Conservation (phyloP, 2,113 vertebrate species). For the Sisor rabdophorus region DNA sequence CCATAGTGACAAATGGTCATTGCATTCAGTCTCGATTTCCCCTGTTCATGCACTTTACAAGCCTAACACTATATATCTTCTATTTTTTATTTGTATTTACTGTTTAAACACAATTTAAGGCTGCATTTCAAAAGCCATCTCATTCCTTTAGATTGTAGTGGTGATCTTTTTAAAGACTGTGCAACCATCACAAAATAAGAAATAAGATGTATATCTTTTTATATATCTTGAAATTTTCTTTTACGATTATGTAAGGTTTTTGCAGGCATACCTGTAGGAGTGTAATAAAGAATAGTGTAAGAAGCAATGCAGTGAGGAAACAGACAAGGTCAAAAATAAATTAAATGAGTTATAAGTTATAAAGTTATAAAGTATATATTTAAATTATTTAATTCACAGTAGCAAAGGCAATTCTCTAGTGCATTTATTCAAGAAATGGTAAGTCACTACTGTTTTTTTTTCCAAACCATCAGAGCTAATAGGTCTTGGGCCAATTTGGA, state of each 20-base stretch:
- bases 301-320: not conserved
- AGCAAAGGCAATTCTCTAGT: too few relatives aligned
- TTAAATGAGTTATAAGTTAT: not conserved
- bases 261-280: not conserved
- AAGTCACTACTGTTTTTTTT: not conserved
- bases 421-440: not conserved
- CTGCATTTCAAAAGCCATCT: not conserved
- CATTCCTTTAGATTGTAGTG: not conserved
- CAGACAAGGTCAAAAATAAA: not conserved
- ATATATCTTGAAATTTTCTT: not conserved
- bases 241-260: not conserved
- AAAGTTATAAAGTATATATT: not conserved
- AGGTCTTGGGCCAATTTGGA: not conserved
- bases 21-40: not conserved
- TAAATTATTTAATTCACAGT: not conserved
- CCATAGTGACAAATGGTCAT: constrained; percentile 12
- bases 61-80: not conserved
- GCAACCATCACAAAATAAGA: not conserved
- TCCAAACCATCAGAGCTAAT: not conserved
- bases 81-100: not conserved
- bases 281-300: not conserved
- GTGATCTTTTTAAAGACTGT: not conserved
- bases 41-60: not conserved
- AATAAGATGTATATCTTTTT: not conserved
- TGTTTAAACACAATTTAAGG: not conserved